Evolutionary conservation across 1,140 invertebrate species (phyloP), one percentile per base, ranked within the genome.

Genomic region (Orius insidiosus): DNA sequence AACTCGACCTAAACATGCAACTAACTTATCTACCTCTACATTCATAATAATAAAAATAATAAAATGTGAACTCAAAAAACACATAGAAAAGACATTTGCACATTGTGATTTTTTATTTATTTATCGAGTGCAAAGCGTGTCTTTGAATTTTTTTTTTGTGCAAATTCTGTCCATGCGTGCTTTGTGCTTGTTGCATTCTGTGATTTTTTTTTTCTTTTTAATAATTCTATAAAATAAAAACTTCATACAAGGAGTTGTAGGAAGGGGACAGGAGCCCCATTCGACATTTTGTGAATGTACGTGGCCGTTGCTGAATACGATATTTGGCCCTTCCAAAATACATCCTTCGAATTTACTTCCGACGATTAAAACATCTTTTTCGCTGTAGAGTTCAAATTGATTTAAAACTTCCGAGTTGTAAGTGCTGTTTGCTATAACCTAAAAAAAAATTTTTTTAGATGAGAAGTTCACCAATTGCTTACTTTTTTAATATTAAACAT

Each of bases 261-360:
- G 69, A 35, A 81, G 63, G 0, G 82, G 80, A 60, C 85, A 89
- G 7, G 66, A 57, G 7, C 76, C 80, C 60, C 85, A 84, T 5
- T 71, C 58, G 3, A 81, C 80, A 56, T 77, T 78, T 53, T 71
- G 69, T 19, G 71, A 66, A 41, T 69, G 61, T 24, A 72, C 66
- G n/a, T 50, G 51, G 34, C 71, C 60, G 36, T 68, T 68, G 56
- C 82, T 77, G 58, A 89, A 84, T 49, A 81, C 70, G 13, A 88
- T 68, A 44, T 79, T 76, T 4, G 83, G 83, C 10, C 85, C 85
- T 68, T 87, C 79, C 46, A 82, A 68, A 19, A 89, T 71, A 59
- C 85, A 89, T 45, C 85, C 85, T 54, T 70, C 74, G 65, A 85
- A 87, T 48, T 75, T 70, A 58, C 79, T 78, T 18, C 84, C 85